A percentile compares a stretch with the other conserved stretches of the same genome.
Conservation (phyloP, 2,113 vertebrate species). For the Chaetura pelagica region DNA sequence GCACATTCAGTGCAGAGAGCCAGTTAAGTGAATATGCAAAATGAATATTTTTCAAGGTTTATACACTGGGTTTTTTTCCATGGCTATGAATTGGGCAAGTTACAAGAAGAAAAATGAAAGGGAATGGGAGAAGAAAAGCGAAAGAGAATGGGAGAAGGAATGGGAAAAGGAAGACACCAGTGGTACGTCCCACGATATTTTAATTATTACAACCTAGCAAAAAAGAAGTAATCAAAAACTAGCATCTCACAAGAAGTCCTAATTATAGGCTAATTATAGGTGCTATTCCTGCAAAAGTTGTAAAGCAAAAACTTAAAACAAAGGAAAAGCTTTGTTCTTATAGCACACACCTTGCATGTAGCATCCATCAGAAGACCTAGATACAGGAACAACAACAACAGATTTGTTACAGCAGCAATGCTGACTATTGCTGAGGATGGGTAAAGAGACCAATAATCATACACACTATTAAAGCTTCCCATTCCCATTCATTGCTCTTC, state of each 20-base stretch:
- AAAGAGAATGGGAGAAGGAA: background rate
- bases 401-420: background rate
- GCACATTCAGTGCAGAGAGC: background rate
- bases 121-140: background rate
- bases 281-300: background rate
- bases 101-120: background rate
- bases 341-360: background rate
- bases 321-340: background rate
- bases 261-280: background rate
- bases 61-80: background rate
- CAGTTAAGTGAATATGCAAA: background rate
- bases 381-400: background rate
- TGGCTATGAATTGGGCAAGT: background rate
- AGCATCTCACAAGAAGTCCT: background rate
- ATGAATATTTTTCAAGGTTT: background rate
- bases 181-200: background rate
- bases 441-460: background rate
- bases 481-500: background rate
- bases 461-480: background rate
- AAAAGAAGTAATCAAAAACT: background rate
- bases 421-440: background rate
- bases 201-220: background rate
- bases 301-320: background rate
- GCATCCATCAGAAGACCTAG: background rate
- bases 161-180: background rate